Percentiles rank a stretch among this genome's conserved stretches.
Evolutionary conservation across 2,113 vertebrate genomes (phyloP).

Genomic region (Rhabdomys dilectus): DNA sequence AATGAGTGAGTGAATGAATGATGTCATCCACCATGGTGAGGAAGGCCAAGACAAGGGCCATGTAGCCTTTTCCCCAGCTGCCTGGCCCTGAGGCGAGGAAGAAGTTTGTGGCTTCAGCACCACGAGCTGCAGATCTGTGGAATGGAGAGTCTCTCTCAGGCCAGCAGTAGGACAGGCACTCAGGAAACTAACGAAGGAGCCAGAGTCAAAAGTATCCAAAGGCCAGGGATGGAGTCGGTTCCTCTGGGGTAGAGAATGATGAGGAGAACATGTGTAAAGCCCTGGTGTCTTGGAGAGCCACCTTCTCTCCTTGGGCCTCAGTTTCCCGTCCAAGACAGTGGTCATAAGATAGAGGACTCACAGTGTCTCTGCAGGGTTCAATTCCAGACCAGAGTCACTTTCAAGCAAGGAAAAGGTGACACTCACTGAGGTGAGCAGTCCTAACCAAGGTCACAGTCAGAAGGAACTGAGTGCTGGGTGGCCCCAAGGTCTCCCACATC

Average conservation of each 20-base stretch:
- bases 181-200: background rate
- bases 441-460: background rate
- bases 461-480: background rate
- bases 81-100: background rate
- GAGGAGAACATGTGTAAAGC: accelerated
- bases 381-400: background rate
- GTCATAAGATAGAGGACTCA: background rate
- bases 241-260: background rate
- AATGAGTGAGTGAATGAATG: too few species aligned
- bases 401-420: background rate
- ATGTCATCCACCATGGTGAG: background rate
- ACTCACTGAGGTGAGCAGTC: background rate
- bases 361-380: background rate
- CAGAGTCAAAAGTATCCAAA: accelerated
- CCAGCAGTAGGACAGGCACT: background rate
- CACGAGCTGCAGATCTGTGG: background rate
- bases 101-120: background rate
- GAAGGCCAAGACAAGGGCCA: background rate
- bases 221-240: background rate
- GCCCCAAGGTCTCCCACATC: background rate
- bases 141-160: background rate
- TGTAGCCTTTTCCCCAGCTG: background rate
- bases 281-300: background rate
- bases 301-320: background rate
- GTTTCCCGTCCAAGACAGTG: background rate